Evolutionary conservation across 2,113 vertebrate genomes (phyloP), one percentile per base, ranked within the genome.

Genomic region (Lepus americanus): DNA sequence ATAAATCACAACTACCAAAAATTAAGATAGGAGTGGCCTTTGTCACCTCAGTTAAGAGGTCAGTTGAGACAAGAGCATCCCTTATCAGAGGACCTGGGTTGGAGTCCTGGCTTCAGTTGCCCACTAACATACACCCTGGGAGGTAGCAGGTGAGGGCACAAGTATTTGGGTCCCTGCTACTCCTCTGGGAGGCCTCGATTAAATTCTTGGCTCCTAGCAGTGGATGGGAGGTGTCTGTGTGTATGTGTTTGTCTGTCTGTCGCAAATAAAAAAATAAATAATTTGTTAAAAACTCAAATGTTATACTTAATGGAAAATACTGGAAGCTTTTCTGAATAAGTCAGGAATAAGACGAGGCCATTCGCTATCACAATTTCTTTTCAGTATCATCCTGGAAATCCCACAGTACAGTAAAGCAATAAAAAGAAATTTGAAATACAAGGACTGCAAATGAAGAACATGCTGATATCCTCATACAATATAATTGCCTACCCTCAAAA

Each of bases 1-100:
- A 63, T 77, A 90, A 94, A 81, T 25, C n/a, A 13, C 72, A 78
- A 70, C 6, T n/a, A 80, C 27, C 44, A 70, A 79, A 84, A 90
- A 76, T 53, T 29, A 61, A 25, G 90, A 49, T 36, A 59, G 55
- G 12, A 59, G 55, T 59, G 19, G 55, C 19, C 14, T 59, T 59
- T 59, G 55, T 59, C 55, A 59, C 55, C 14, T 6, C 55, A 59
- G 55, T 19, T 59, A 59, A 59, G 14, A 19, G 55, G 55, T 17
- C 14, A 59, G 12, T 6, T 59, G 55, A 19, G 19, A 19, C 55
- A 59, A 17, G 16, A 14, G 55, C 55, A 3, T 14, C 55, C 55
- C 6, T 59, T 17, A 59, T 59, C 55, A 19, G 55, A 59, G 55
- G 55, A 59, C 55, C 17, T 59, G 17, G 55, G 55, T 59, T 59